phyloP scores from a whole-genome alignment of 2,797 vertebrate species.

The Bradypus variegatus region DNA sequence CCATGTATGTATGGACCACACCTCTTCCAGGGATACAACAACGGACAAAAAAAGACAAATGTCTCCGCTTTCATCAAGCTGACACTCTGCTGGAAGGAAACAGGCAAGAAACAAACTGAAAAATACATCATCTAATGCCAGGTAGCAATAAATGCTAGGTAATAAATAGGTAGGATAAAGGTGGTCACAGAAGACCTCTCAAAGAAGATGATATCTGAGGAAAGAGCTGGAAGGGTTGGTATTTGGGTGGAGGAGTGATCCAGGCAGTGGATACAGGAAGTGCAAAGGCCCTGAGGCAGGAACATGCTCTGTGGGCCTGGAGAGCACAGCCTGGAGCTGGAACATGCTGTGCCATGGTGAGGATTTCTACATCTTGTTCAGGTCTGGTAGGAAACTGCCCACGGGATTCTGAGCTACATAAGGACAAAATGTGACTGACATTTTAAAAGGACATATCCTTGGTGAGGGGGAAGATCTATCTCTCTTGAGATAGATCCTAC shows the following conservation, averaged over 20 bases:
- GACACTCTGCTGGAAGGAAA: neutral
- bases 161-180: neutral
- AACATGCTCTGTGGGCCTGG: fast-evolving
- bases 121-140: neutral
- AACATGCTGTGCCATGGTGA: neutral
- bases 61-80: neutral
- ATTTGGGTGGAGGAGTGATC: neutral
- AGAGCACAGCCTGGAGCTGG: neutral
- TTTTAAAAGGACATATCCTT: neutral
- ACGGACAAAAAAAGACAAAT: neutral
- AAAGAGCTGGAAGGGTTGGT: neutral
- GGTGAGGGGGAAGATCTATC: neutral
- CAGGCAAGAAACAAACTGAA: neutral
- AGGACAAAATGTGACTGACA: neutral
- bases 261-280: neutral
- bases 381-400: too few species aligned
- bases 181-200: neutral
- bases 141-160: neutral
- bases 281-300: neutral
- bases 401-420: neutral
- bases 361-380: neutral
- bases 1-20: too few species aligned
- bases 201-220: neutral
- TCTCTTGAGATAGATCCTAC: neutral
- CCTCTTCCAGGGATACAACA: neutral